phyloP scores from a whole-genome alignment of 2,113 vertebrate genomes.

The Pelusios castaneus region DNA sequence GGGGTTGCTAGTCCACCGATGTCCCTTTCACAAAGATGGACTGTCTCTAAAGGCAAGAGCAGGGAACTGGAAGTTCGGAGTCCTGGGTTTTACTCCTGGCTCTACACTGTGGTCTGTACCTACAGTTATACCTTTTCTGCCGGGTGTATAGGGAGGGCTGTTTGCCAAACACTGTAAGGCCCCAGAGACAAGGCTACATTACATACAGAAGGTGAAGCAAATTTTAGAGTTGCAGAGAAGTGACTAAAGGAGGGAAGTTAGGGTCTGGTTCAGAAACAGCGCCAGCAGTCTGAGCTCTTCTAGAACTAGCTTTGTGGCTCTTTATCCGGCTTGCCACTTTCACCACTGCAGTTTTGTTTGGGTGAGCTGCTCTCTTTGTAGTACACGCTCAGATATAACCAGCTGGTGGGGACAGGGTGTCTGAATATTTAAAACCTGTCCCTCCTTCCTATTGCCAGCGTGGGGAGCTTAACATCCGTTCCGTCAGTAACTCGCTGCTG shows the following conservation, averaged over 20 bases:
- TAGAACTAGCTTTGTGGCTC: neutral
- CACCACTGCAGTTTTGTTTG: constrained; percentile 60
- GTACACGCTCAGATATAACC: constrained; percentile 62
- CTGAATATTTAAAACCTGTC: constrained; percentile 44
- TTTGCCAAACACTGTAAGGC: neutral
- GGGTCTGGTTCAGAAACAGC: neutral
- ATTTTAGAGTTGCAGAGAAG: neutral
- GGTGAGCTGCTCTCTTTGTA: neutral
- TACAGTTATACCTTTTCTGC: fast-evolving
- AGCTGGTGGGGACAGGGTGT: constrained; percentile 39
- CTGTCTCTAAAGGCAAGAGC: neutral
- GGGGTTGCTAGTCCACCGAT: neutral
- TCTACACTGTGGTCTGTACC: neutral
- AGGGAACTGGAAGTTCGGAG: neutral
- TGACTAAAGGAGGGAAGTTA: neutral
- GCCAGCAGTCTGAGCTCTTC: neutral
- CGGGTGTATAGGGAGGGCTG: neutral
- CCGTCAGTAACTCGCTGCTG: constrained; percentile 18
- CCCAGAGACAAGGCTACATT: neutral
- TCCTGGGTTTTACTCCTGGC: neutral
- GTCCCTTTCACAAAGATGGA: neutral
- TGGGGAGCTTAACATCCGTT: constrained; percentile 35
- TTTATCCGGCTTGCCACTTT: neutral
- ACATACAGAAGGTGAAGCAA: neutral
- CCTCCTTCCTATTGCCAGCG: constrained; percentile 33